Base-by-base conservation (phyloP, 1,140 invertebrate genomes). In the Sarcophaga peregrina region DNA sequence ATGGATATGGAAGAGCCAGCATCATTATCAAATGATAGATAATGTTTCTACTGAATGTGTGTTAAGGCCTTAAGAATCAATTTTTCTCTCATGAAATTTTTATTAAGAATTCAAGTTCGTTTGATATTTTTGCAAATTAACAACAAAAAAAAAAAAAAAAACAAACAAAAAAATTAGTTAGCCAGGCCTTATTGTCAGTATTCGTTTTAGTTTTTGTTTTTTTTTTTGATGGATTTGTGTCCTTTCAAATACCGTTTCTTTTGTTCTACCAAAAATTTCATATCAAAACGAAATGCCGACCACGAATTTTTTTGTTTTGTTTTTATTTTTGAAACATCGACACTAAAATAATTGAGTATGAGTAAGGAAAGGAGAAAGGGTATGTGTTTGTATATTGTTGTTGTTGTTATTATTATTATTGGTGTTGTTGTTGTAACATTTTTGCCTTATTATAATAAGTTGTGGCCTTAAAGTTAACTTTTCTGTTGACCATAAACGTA, bases 361-460 rank as follows among this genome's bases (percentile, higher is more conserved):
- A n/a, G 4, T 74, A 17, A 15, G 54, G 15, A n/a, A 7, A 13
- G 54, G 15, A 58, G 15, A 5, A 58, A 58, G 54, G 54, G 54
- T 75, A 45, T 75, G 25, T 37, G 20, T 75, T 75, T 75, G 10
- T 37, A n/a, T 75, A 7, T 50, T 78, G 52, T 74, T 83, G 62
- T 15, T 84, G 85, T 81, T 83, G 72, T 10, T 54, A 7, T 48
- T 37, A 4, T 37, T 37, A 4, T n/a, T n/a, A n/a, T n/a, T n/a
- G n/a, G n/a, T n/a, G n/a, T n/a, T n/a, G n/a, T 50, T 54, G 13
- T 81, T 73, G 6, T 6, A 8, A 45, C 45, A 8, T 76, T 76
- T 76, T 76, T 76, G 48, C 37, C 74, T 76, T 76, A 47, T 50
- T 76, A 50, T 76, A 76, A 47, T 76, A 76, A 20, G 74, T 76